Evolutionary conservation across 2,113 vertebrate species (phyloP), one percentile per base, ranked within the genome.

Genomic region (Eubucco bourcierii): DNA sequence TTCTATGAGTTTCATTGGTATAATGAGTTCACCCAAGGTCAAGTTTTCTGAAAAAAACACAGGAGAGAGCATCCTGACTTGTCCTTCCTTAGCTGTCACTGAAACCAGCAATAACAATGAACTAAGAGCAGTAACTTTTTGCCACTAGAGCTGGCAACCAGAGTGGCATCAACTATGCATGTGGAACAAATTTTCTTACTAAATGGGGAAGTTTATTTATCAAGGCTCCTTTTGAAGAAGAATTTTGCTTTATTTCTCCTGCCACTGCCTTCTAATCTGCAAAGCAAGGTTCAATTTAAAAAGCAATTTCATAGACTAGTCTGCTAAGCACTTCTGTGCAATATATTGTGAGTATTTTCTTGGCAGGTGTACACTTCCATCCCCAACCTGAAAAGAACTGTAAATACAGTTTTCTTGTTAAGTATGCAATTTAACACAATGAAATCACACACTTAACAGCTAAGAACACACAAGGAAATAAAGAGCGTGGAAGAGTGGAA

Each of bases 211-310:
- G n/a, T 72, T 75, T 53, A 74, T 70, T 84, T 86, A 84, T 60
- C 53, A 68, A 72, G 66, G 63, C 41, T 34, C 41, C 61, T 80
- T n/a, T 5, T 34, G 8, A 68, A 70, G 2, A 50, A 70, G 47
- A 65, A 47, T 89, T 90, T 83, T 64, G 50, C 63, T 93, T 87
- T 81, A 59, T 90, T 88, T 90, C 70, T 64, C 77, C 83, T 61
- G 50, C 37, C 47, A 31, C 34, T 52, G 82, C 53, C 88, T 65
- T 61, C 80, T 53, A 17, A 77, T n/a, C 58, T 68, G 53, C 56
- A 86, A 90, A 93, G 64, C 41, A 86, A 85, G 14, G 16, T 75
- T 71, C 65, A 81, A 23, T 33, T 68, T 75, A 39, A 65, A 89
- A 90, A 73, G 63, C 34, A 56, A 75, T 78, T 64, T 33, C 86